Evolutionary conservation across 2,113 vertebrate species (phyloP), one percentile per base, ranked within the genome.

Genomic region (Pluvianellus socialis): DNA sequence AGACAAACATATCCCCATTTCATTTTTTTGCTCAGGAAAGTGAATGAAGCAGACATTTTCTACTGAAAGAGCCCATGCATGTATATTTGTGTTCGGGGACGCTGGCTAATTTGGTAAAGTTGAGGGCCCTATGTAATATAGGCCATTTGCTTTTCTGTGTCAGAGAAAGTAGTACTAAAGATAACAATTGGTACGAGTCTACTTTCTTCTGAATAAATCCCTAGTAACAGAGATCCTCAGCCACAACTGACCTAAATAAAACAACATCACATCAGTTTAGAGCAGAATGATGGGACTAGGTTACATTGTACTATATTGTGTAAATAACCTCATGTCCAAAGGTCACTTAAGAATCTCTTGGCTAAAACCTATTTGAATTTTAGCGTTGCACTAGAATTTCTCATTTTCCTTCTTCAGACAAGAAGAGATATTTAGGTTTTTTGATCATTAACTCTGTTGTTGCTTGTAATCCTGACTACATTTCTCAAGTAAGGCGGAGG

Each of bases 361-460:
- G 74, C 70, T 93, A 68, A 96, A 96, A 49, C 6, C 14, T 74
- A 56, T 28, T 24, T 79, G 61, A 88, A 66, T 91, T 94, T 92
- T 45, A 92, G 66, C 30, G 56, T 81, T 72, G 35, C 28, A 84
- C 27, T 0, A 72, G 15, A 49, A 61, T 53, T 61, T 59, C 40
- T 79, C 18, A 5, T 71, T 82, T 68, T 85, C 49, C 24, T 73
- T 68, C 66, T 70, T 62, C 38, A 90, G 27, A 38, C 8, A 82
- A 27, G 12, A 88, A 88, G 50, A 38, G 1, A 23, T 17, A 53
- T 0, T 56, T 47, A 33, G 35, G 23, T 67, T 86, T 86, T 86
- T 30, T 72, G 42, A 76, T 58, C 27, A 65, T n/a, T 58, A 91
- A 63, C 47, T 40, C 49, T 47, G 7, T 23, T 17, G 12, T 11